A percentile compares a stretch with the other conserved stretches of the same genome.
Conservation (phyloP, 2,113 vertebrate genomes). For the Pipra filicauda region DNA sequence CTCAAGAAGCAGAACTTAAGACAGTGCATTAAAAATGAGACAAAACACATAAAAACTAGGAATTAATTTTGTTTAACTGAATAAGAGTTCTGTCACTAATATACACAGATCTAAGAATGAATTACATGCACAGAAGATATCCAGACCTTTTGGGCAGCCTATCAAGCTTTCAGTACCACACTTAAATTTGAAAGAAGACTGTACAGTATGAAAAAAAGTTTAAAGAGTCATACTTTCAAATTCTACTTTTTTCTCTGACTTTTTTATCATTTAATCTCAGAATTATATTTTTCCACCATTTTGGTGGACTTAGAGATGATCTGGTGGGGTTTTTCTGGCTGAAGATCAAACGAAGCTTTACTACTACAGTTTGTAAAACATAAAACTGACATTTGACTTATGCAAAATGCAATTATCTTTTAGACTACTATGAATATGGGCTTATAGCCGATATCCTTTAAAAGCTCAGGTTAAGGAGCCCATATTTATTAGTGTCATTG, state of each 20-base stretch:
- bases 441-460: background rate
- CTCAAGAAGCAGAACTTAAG: background rate
- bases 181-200: background rate
- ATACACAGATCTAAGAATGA: background rate
- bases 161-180: background rate
- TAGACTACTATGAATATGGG: background rate
- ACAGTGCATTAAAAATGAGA: background rate
- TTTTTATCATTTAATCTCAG: background rate
- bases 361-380: background rate
- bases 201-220: background rate
- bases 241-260: background rate
- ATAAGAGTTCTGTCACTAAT: background rate
- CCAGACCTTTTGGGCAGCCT: background rate
- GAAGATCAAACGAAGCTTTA: background rate
- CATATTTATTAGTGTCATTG: slow-evolving; percentile 22
- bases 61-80: background rate
- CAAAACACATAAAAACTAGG: background rate
- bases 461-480: slow-evolving; percentile 21
- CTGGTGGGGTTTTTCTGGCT: background rate
- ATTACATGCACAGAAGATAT: background rate
- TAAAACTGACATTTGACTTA: background rate
- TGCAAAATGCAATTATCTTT: background rate
- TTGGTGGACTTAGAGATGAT: background rate
- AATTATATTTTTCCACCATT: background rate
- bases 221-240: background rate